These are phyloP conservation scores for Physocephala rufipes DNA, from an alignment of 2,888 invertebrate genomes.

Conservation along the genomic window DNA sequence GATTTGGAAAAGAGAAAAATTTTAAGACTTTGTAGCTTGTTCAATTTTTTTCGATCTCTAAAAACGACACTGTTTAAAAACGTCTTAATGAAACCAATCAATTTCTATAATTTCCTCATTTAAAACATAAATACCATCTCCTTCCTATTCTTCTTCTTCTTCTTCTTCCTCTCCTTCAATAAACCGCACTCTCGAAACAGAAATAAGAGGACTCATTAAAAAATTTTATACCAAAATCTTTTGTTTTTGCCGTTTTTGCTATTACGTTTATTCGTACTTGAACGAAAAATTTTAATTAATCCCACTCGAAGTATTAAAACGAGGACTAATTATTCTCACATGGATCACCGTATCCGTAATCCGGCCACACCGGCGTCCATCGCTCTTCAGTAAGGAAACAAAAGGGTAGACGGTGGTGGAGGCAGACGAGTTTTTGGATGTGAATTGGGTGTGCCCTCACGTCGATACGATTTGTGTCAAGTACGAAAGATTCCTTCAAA, in stretches of 20 bases:
- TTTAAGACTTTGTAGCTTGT: no score
- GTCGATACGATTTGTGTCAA: constrained; percentile 31
- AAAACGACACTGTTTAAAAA: no score
- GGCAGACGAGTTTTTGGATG: not conserved
- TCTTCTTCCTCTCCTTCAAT: no score
- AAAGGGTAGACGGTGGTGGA: not conserved
- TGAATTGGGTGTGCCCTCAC: constrained; percentile 17
- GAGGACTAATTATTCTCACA: constrained; percentile 44
- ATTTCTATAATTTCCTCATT: no score
- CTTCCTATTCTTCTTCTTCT: no score
- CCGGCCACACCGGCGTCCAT: not conserved
- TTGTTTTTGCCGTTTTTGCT: not conserved
- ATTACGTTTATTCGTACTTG: not conserved
- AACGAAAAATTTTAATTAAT: constrained; percentile 42
- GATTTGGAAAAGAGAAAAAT: no score
- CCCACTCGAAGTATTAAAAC: constrained; percentile 46
- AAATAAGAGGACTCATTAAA: not conserved
- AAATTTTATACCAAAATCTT: not conserved
- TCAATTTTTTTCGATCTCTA: no score
- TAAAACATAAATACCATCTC: no score
- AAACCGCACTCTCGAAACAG: not conserved
- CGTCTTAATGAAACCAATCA: no score
- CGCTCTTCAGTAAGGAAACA: not conserved
- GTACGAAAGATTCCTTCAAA: constrained; percentile 26
- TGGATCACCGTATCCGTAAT: constrained; percentile 19